Percentiles rank a stretch among this genome's conserved stretches.
phyloP scores from a whole-genome alignment of 2,113 vertebrate species.

The Phylloscopus whistleri region DNA sequence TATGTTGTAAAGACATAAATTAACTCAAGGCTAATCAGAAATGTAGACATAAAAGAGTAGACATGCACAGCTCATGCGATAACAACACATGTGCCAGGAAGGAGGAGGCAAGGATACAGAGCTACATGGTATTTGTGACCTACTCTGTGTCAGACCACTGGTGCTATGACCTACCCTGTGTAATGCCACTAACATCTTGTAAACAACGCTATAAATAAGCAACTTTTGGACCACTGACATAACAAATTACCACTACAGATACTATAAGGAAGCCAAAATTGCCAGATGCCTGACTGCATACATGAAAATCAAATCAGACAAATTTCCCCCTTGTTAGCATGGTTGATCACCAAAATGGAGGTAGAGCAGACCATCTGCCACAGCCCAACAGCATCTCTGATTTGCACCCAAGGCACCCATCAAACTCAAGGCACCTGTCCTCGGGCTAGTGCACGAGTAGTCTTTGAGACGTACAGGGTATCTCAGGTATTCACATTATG shows the following conservation, averaged over 20 bases:
- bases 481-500: background rate
- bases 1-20: background rate
- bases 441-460: background rate
- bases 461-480: background rate
- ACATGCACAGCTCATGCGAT: background rate
- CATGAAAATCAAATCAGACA: background rate
- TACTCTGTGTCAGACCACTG: background rate
- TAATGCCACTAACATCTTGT: background rate
- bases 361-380: background rate
- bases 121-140: background rate
- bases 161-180: background rate
- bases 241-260: background rate
- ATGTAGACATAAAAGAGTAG: rapidly evolving
- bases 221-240: background rate
- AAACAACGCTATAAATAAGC: background rate
- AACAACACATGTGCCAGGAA: background rate
- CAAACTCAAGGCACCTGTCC: background rate
- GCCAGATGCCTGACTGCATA: background rate
- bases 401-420: background rate
- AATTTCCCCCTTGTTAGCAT: no score
- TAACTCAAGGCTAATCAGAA: background rate
- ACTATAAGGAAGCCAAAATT: background rate
- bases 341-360: background rate
- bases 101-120: background rate
- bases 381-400: background rate